Base-by-base conservation (phyloP, 2,797 vertebrate genomes). In the Serranus cabrilla region DNA sequence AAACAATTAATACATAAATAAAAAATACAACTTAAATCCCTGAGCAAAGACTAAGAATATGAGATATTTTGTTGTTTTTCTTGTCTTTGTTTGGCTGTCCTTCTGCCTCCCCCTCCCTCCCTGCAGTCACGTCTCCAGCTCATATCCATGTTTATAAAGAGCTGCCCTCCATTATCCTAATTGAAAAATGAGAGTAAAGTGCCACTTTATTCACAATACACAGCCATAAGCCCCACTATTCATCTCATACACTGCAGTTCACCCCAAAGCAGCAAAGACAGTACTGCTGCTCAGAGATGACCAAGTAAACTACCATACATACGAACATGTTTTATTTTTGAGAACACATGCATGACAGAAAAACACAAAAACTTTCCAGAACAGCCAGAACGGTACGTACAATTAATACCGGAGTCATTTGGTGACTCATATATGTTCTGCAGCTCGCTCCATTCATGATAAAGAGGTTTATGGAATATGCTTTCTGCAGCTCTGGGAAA, bases 161-260 rank as follows among this genome's bases (percentile, higher is more conserved):
- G 66, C 85, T 46, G 63, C 66, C 78, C 71, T 86, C 87, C 88
- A 92, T 90, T 90, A 90, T 81, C 80, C 80, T 88, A 86, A 89
- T 91, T 89, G 87, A 85, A 89, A 88, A 90, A 88, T 87, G 50
- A 88, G 76, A 87, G 73, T 80, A 84, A 89, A 92, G 90, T 86
- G 83, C 69, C 84, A 81, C 81, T 91, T 89, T 89, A 81, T 87
- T 74, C 71, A 82, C 73, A 88, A 84, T 66, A 70, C 75, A 68
- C 43, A 34, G 76, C 54, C 71, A 34, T 84, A 80, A 86, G 74
- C 60, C 45, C 37, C 20, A 71, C 72, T 62, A 76, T 81, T 86
- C 74, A 87, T 86, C 65, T 80, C 55, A 7, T 70, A 55, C 58
- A 14, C 39, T 16, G 11, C 63, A 59, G 69, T 56, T 82, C 73